Conservation (phyloP, 2,888 invertebrate species). For the Gastracanthus pulcherrimus region DNA sequence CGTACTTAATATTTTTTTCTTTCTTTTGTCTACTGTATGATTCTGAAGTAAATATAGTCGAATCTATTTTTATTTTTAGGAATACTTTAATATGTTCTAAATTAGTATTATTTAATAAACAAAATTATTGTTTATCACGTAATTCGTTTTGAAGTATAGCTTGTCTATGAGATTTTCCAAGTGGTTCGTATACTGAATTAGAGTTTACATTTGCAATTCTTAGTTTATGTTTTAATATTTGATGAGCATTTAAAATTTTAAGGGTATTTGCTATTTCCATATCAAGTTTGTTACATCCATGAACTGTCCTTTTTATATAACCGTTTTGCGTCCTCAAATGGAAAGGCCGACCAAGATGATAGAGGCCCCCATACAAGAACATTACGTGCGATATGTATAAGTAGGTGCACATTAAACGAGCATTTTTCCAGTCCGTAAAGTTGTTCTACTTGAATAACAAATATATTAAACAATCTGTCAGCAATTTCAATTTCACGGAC, state of each 20-base stretch:
- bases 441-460: neutral
- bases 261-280: slow-evolving; percentile 42
- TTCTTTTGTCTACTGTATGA: slow-evolving; percentile 2
- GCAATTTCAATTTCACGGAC: slow-evolving; percentile 14
- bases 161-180: neutral
- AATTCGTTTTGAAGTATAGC: neutral
- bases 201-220: no score
- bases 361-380: slow-evolving; percentile 48
- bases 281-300: slow-evolving; percentile 42
- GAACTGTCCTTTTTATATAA: slow-evolving; percentile 25
- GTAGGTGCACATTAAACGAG: slow-evolving; percentile 41
- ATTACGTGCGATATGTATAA: slow-evolving; percentile 18
- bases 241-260: slow-evolving; percentile 19
- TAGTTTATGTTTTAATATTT: no score
- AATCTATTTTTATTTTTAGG: slow-evolving; percentile 31
- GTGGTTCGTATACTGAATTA: neutral
- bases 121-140: neutral
- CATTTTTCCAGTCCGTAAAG: slow-evolving; percentile 46
- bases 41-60: slow-evolving; percentile 1
- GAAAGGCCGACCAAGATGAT: slow-evolving; percentile 45
- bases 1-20: slow-evolving; percentile 17
- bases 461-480: slow-evolving; percentile 24
- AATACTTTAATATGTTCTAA: slow-evolving; percentile 27
- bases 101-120: neutral
- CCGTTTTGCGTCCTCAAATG: slow-evolving; percentile 52